Conservation (phyloP, 2,113 vertebrate genomes). For the Cottus gobio region DNA sequence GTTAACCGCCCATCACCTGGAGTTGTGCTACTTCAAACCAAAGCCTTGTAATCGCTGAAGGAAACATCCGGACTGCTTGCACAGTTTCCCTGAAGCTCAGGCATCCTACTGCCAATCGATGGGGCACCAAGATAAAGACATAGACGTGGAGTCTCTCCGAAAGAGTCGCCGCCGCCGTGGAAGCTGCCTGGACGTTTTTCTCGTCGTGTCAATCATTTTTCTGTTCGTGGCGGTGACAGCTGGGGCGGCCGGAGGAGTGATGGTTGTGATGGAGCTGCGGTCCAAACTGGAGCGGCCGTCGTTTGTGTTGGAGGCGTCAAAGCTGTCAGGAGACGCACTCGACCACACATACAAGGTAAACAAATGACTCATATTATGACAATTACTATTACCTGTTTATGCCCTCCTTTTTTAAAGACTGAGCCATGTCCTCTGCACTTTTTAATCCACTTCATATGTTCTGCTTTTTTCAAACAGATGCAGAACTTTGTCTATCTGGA, state of each 20-base stretch:
- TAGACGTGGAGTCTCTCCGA: slow-evolving; percentile 74
- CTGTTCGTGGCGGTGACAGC: slow-evolving; percentile 54
- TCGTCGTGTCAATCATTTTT: slow-evolving; percentile 63
- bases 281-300: neutral
- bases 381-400: too few relatives aligned
- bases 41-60: neutral
- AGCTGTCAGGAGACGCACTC: accelerated
- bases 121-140: neutral
- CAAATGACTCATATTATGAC: too few relatives aligned
- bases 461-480: slow-evolving; percentile 57
- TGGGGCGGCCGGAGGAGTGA: slow-evolving; percentile 32
- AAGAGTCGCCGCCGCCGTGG: slow-evolving; percentile 15
- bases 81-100: neutral
- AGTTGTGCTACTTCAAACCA: neutral
- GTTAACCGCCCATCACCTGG: neutral
- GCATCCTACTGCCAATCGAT: neutral
- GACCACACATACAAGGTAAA: slow-evolving; percentile 53
- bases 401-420: neutral
- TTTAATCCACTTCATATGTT: slow-evolving; percentile 17
- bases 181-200: slow-evolving; percentile 64
- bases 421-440: neutral
- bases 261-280: slow-evolving; percentile 20
- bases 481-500: slow-evolving; percentile 63
- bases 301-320: accelerated
- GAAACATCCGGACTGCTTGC: neutral